Evolutionary conservation across 2,113 vertebrate species (phyloP), one percentile per base, ranked within the genome.

Genomic region (Nothocercus nigrocapillus): DNA sequence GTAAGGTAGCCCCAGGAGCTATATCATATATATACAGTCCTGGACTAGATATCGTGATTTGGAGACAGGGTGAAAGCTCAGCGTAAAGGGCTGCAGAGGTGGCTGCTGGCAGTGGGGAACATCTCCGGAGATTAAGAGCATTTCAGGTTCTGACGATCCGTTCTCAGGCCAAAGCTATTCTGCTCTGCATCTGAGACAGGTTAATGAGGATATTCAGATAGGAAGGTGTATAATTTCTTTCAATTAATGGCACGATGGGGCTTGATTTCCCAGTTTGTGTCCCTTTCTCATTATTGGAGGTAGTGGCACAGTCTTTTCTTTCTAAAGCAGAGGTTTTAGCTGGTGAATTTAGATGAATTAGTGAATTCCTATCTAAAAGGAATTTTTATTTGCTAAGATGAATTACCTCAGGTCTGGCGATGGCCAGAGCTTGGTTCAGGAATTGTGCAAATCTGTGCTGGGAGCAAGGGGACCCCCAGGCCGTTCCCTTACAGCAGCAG

Each of bases 1-100:
- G 56, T 45, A 30, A 20, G 66, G 66, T 32, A 34, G 56, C 32
- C 15, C 38, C n/a, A 19, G 32, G 27, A 30, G 42, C 27, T 81
- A 4, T 84, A 5, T 9, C 4, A 1, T 6, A 13, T 0, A 0
- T 30, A 1, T 54, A 47, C 21, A 61, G 42, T 63, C 24, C 22
- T 25, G 1, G 40, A 49, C 22, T 49, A 49, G 49, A 11, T 11
- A 6, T 27, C 27, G 6, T 24, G 27, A 2, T 59, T 63, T 32
- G 47, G 51, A 70, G 78, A 34, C 66, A 36, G 47, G 63, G 30
- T 5, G 7, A 62, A 49, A 13, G 69, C n/a, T 54, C 63, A 32
- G 6, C 0, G 2, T n/a, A n/a, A 14, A 45, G 30, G 86, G 16
- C 28, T 34, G 54, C 63, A 54, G 36, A 47, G 67, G 81, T 3